Conservation (phyloP, 2,888 invertebrate species). For the Coleophora flavipennella region DNA sequence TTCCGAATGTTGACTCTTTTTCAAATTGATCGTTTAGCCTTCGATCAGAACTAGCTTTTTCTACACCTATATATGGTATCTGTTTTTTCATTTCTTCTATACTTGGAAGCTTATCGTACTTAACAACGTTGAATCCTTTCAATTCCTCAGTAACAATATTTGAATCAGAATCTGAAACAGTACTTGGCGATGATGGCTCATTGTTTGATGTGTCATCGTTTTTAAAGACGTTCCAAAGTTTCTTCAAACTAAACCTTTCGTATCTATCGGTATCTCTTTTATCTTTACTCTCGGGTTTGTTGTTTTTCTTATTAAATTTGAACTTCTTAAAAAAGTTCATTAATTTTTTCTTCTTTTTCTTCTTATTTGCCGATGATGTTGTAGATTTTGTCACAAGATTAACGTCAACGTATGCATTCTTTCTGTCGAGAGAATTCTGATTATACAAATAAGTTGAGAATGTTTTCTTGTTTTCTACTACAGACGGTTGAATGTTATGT, state of each 20-base stretch:
- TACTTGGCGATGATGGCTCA: not conserved
- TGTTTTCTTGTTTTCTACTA: too few relatives aligned
- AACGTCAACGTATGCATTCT: conserved; percentile 28
- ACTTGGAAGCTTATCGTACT: conserved; percentile 18
- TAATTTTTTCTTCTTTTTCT: conserved; percentile 17
- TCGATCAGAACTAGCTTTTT: too few relatives aligned
- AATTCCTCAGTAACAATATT: conserved; percentile 21
- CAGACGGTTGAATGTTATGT: too few relatives aligned
- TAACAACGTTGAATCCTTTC: conserved; percentile 21
- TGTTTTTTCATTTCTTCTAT: conserved; percentile 29
- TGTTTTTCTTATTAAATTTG: conserved; percentile 17
- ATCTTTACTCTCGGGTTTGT: conserved; percentile 16
- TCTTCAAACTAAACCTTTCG: conserved; percentile 35
- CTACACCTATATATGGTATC: conserved; percentile 29
- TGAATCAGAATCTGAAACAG: conserved; percentile 16
- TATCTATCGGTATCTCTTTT: conserved; percentile 17
- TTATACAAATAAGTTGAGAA: too few relatives aligned
- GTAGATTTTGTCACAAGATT: conserved; percentile 30
- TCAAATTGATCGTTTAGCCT: too few relatives aligned
- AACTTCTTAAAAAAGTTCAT: conserved; percentile 27
- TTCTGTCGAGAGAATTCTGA: conserved; percentile 8
- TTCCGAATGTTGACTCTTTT: too few relatives aligned
- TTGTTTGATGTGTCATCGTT: not conserved
- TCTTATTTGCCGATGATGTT: conserved; percentile 23
- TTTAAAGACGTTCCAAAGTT: conserved; percentile 31